phyloP scores from a whole-genome alignment of 2,888 invertebrate genomes.

The Acrobasis repandana region DNA sequence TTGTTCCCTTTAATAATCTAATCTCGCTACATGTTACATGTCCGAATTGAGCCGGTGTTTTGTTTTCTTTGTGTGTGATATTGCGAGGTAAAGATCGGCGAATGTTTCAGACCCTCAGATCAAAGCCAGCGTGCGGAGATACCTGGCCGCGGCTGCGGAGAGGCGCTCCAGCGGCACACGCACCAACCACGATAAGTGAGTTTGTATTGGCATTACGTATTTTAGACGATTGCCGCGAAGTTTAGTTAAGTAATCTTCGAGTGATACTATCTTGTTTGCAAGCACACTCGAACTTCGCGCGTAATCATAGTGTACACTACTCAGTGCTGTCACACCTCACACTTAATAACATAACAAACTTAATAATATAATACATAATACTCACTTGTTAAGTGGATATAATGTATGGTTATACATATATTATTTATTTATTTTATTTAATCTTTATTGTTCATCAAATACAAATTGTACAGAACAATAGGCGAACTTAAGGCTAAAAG shows the following conservation, averaged over 20 bases:
- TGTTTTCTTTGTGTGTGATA: conserved; percentile 34
- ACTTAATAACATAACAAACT: background rate
- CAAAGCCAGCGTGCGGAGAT: conserved; percentile 90
- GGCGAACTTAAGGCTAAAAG: too few species aligned
- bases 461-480: too few species aligned
- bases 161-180: conserved; percentile 60
- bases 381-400: background rate
- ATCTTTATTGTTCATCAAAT: too few species aligned
- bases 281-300: conserved; percentile 1
- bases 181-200: conserved; percentile 75
- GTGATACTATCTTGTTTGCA: conserved; percentile 5
- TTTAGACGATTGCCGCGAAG: background rate
- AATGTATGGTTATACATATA: too few species aligned
- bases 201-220: conserved; percentile 28
- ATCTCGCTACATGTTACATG: conserved; percentile 36
- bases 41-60: conserved; percentile 29
- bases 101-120: conserved; percentile 90
- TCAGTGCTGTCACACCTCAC: background rate
- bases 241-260: conserved; percentile 15
- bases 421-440: too few species aligned
- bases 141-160: conserved; percentile 84
- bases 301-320: conserved; percentile 3
- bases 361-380: background rate
- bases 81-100: conserved; percentile 1
- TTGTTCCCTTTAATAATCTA: conserved; percentile 61